Evolutionary conservation across 2,888 invertebrate species (phyloP), one percentile per base, ranked within the genome.

Genomic region (Linnaemya tessellans): DNA sequence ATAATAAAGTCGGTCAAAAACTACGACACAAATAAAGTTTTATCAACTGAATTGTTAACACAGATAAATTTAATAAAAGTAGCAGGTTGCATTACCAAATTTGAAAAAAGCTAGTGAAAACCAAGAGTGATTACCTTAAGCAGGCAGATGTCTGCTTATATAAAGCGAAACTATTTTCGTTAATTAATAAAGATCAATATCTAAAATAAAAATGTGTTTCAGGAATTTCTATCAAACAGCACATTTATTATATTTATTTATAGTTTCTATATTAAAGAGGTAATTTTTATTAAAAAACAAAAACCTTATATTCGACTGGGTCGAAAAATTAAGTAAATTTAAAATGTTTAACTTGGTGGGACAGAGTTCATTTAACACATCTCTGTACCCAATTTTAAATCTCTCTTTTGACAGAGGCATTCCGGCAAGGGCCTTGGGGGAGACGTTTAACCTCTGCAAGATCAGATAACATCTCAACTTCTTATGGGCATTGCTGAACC

Each of bases 181-280:
- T 81, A 75, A 75, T 67, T 51, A 68, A 70, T 75, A 70, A 56
- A 62, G 54, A 81, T 64, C 75, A 75, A 64, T 73, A 73, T 73
- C 46, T 18, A 1, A 67, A 80, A 79, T 71, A 70, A 79, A 65
- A 58, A 41, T 51, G 13, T 60, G 38, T 18, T n/a, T 81, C 11
- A 20, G 54, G 43, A 68, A 68, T 60, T 54, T 68, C 30, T 43
- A 68, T 62, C 5, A 2, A 67, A 22, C 68, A 60, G 43, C 22
- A 35, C 7, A 54, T 68, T 54, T n/a, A 74, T 30, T 60, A 49
- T 18, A 15, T 5, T 11, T n/a, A n/a, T 60, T 70, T 60, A 49
- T 30, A 62, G 46, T 43, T 43, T 20, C 15, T 49, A 35, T 35
- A 49, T 13, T 54, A 25, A 73, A 35, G 20, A 15, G 43, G 43